Evolutionary conservation across 2,797 vertebrate genomes (phyloP), one percentile per base, ranked within the genome.

Genomic region (Allobates femoralis): DNA sequence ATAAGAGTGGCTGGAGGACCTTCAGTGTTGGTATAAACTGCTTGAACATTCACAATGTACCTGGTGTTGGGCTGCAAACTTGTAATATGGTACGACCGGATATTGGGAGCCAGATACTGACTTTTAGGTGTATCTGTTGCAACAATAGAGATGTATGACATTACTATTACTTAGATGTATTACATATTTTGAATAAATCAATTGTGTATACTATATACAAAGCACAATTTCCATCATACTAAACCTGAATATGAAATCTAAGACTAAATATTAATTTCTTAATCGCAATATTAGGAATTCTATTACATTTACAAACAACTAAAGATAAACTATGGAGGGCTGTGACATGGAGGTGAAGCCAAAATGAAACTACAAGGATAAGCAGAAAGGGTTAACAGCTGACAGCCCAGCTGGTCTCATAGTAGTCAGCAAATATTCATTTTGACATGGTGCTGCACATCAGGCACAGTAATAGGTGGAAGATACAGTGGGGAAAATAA

Each of bases 1-100:
- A 94, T 94, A 66, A 97, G 93, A 30, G 92, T 94, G 84, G 94
- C 95, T 85, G 96, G 94, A 0, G 96, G 96, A n/a, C 96, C 97
- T 86, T 97, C 96, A 0, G 92, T 92, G 89, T 95, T 94, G 81
- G 93, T 93, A 77, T 96, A 97, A 16, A 97, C 89, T 0, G 96
- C 96, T 30, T 89, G 87, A 89, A 97, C 92, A 10, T 93, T 90
- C 86, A 97, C 83, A 5, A 75, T 93, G 90, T 97, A 97, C 16
- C 87, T 75, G 3, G 95, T 96, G 89, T 91, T 60, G 0, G 96
- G 95, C 80, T 80, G 91, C 90, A 98, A 90, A 23, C 91, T 91
- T 1, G 91, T 86, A 0, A 97, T 94, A 8, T 3, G 93, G 82
- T 96, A 91, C 32, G 90, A 87, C 67, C 97, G 85, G 14, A 94